These are phyloP conservation scores for Cyrtorhinus lividipennis DNA, from an alignment of 1,140 invertebrate species.

Conservation along the genomic window DNA sequence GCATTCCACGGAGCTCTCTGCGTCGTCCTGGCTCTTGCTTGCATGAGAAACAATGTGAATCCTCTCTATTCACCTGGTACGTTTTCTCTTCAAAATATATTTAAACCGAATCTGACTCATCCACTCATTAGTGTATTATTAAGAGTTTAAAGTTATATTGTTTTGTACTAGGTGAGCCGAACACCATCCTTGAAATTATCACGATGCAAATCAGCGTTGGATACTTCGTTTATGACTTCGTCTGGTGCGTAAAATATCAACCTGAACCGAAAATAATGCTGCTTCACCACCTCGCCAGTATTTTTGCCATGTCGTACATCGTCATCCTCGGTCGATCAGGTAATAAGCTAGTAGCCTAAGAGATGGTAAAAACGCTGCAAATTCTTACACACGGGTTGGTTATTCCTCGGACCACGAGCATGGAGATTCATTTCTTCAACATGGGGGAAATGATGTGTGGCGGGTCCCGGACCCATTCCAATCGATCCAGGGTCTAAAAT, in stretches of 20 bases:
- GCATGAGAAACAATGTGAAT: constrained; percentile 11
- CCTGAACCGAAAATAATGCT: constrained; percentile 36
- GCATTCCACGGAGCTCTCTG: constrained; percentile 18
- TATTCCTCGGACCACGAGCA: no score
- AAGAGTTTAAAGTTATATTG: no score
- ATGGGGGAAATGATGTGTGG: no score
- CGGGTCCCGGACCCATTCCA: no score
- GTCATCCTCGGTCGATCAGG: constrained; percentile 33
- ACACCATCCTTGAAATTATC: constrained; percentile 15
- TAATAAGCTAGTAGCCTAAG: no score
- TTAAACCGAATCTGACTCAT: no score
- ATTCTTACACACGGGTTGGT: no score
- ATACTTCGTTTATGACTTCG: constrained; percentile 40
- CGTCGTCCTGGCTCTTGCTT: constrained; percentile 13
- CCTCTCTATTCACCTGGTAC: constrained; percentile 16
- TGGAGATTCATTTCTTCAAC: no score
- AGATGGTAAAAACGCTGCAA: no score
- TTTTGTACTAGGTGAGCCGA: constrained; percentile 21
- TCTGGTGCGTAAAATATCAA: constrained; percentile 38
- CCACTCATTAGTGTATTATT: no score
- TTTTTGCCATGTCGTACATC: constrained; percentile 33
- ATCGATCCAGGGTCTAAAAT: no score
- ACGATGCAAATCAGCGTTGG: constrained; percentile 21
- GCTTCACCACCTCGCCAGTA: constrained; percentile 35
- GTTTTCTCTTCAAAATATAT: no score